Conservation (phyloP, 2,797 vertebrate genomes). For the Threskiornis aethiopicus region DNA sequence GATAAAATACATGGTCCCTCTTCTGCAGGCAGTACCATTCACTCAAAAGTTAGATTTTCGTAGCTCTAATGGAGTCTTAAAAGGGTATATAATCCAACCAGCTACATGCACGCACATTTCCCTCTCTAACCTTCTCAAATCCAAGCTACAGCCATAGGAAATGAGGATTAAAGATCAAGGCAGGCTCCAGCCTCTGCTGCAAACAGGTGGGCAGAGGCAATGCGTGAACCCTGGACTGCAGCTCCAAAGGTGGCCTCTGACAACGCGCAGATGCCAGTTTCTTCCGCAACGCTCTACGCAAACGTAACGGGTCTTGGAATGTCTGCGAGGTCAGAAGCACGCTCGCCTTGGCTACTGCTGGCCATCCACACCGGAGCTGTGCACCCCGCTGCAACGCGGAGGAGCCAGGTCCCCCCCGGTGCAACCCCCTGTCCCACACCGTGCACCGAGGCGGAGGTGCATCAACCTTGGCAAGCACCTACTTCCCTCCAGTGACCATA, state of each 20-base stretch:
- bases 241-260: not conserved
- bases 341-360: not conserved
- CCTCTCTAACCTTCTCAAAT: not conserved
- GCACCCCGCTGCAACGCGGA: rapidly evolving
- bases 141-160: not conserved
- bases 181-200: not conserved
- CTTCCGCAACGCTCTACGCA: not conserved
- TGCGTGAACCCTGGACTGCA: rapidly evolving
- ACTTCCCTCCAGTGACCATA: not conserved
- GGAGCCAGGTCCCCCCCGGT: too few species aligned
- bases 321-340: not conserved
- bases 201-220: not conserved
- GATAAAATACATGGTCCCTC: not conserved
- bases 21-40: not conserved
- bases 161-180: not conserved
- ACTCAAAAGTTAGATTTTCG: not conserved
- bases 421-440: not conserved
- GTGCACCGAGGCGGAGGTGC: not conserved
- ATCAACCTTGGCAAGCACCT: not conserved
- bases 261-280: not conserved
- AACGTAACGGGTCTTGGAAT: rapidly evolving
- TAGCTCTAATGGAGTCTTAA: not conserved
- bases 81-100: not conserved
- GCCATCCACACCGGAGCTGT: rapidly evolving
- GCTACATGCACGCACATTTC: rapidly evolving